Conservation (phyloP, 2,888 invertebrate genomes). For the Muschampia plurimacula region DNA sequence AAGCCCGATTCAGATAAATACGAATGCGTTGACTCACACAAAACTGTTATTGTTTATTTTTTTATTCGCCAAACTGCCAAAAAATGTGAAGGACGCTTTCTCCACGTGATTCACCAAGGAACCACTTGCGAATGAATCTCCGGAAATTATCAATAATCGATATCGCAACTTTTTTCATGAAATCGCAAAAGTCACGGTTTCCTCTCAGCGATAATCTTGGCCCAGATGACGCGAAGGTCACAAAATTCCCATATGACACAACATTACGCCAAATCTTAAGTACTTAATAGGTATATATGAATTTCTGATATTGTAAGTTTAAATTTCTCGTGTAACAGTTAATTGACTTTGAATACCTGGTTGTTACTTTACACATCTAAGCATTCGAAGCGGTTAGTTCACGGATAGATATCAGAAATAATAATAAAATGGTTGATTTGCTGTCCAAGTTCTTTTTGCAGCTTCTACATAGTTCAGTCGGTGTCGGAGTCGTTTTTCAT, state of each 20-base stretch:
- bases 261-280: conserved; percentile 8
- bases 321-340: too few species aligned
- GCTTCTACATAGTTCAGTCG: too few species aligned
- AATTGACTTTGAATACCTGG: too few species aligned
- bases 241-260: conserved; percentile 19
- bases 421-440: too few species aligned
- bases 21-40: conserved; percentile 46
- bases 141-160: conserved; percentile 36
- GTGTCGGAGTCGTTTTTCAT: too few species aligned
- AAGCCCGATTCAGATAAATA: conserved; percentile 44
- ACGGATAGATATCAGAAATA: too few species aligned
- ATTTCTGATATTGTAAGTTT: not conserved
- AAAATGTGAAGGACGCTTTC: conserved; percentile 73
- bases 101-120: conserved; percentile 59
- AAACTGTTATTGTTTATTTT: conserved; percentile 61
- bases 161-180: conserved; percentile 48
- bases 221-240: conserved; percentile 24
- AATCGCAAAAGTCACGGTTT: conserved; percentile 33
- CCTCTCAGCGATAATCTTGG: conserved; percentile 29
- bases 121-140: conserved; percentile 38
- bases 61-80: conserved; percentile 42
- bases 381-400: too few species aligned
- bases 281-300: not conserved
- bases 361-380: too few species aligned
- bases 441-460: too few species aligned